Percentiles rank a stretch among this genome's conserved stretches.
phyloP scores from a whole-genome alignment of 2,888 invertebrate species.

The Nymphalis urticae region DNA sequence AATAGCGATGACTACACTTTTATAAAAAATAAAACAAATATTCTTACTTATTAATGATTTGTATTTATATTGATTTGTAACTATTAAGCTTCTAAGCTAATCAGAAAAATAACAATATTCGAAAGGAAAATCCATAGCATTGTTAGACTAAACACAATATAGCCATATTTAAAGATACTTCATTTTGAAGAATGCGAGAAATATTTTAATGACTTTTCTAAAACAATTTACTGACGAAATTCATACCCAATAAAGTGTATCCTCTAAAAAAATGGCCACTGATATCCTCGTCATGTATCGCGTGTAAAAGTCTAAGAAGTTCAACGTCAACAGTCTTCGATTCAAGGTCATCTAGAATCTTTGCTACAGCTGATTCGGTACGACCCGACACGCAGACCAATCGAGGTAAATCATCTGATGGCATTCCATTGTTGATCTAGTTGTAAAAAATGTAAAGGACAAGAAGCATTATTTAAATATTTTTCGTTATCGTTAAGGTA shows the following conservation, averaged over 20 bases:
- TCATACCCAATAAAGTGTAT: constrained; percentile 81
- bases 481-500: no score
- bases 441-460: neutral
- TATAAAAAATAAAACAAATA: no score
- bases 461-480: no score
- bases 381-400: constrained; percentile 89
- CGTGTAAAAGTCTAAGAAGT: constrained; percentile 81
- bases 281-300: constrained; percentile 81
- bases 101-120: no score
- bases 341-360: constrained; percentile 84
- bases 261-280: constrained; percentile 88
- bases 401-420: constrained; percentile 85
- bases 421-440: constrained; percentile 81
- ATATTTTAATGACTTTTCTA: neutral
- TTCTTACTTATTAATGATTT: no score
- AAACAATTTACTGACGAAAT: neutral
- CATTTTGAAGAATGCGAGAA: no score
- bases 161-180: no score
- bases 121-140: no score
- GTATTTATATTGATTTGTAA: no score
- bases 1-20: no score
- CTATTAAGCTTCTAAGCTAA: no score
- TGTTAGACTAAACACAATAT: no score
- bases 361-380: constrained; percentile 87
- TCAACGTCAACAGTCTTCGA: constrained; percentile 84